Evolutionary conservation across 2,888 invertebrate species (phyloP), one percentile per base, ranked within the genome.

Genomic region (Philereme transversata): DNA sequence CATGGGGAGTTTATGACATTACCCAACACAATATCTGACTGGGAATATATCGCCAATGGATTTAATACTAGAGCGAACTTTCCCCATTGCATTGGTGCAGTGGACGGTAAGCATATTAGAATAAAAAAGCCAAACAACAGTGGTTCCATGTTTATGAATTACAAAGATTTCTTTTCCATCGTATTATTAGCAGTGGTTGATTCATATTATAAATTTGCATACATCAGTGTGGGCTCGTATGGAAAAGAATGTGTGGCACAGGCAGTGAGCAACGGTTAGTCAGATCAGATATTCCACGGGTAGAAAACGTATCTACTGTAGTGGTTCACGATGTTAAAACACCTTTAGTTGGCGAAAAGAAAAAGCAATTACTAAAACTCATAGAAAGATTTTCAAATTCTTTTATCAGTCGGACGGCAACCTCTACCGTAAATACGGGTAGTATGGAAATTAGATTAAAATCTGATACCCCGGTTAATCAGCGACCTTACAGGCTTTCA

Each of bases 31-130:
- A 56, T 52, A 51, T 56, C 40, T 55, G 60, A 64, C 43, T 70
- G 68, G 68, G 60, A 70, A 60, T 41, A 68, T 52, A 66, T 69
- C 50, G 66, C 69, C 46, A 62, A 62, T 53, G 67, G 65, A 59
- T 75, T 69, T 70, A 46, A 67, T 55, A 70, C 55, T 55, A 68
- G 59, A 61, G 67, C 69, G 41, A 67, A 69, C 55, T 70, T 71
- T 65, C 70, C 71, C 47, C 56, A 70, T 57, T 70, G 68, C 58
- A 41, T 70, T 50, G 67, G 51, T 35, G 51, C 57, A 52, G 63
- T 57, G 65, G 73, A 70, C 57, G 71, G 69, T 33, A 73, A 73
- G 50, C 71, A 73, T 55, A 70, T 72, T 51, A 58, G 69, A 9
- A 49, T 72, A 47, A 46, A 50, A 57, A 66, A 63, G 38, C 67